These are phyloP conservation scores for Pogonognathellus flavescens DNA, from an alignment of 1,140 invertebrate genomes.

Conservation along the genomic window DNA sequence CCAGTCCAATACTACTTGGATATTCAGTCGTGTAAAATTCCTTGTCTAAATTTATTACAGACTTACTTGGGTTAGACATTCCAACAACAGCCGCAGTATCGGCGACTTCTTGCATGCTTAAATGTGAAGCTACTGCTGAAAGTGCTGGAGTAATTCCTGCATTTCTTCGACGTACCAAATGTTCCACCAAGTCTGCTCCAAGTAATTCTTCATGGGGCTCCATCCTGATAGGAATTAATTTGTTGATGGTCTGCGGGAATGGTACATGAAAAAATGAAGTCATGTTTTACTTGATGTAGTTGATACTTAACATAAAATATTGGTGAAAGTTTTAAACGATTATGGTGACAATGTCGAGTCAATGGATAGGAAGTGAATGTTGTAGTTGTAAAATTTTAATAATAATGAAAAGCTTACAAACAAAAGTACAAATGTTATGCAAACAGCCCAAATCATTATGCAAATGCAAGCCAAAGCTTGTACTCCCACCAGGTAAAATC, in stretches of 20 bases:
- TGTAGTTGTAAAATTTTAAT: too few species aligned
- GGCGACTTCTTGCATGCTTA: slow-evolving; percentile 11
- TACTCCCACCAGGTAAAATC: slow-evolving; percentile 71
- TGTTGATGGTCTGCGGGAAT: slow-evolving; percentile 68
- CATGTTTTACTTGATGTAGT: too few species aligned
- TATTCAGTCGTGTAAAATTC: too few species aligned
- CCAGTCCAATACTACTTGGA: too few species aligned
- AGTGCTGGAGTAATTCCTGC: slow-evolving; percentile 60
- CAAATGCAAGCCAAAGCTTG: slow-evolving; percentile 71
- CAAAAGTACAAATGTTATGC: slow-evolving; percentile 69
- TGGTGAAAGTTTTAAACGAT: too few species aligned
- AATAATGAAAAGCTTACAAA: slow-evolving; percentile 61
- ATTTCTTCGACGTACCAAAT: slow-evolving; percentile 61
- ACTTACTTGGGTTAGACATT: slow-evolving; percentile 62
- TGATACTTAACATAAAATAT: too few species aligned
- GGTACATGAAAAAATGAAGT: too few species aligned
- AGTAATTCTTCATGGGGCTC: slow-evolving; percentile 71
- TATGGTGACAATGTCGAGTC: too few species aligned
- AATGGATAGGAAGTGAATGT: too few species aligned
- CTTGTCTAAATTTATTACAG: too few species aligned
- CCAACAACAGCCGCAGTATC: slow-evolving; percentile 55
- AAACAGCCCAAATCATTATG: slow-evolving; percentile 70
- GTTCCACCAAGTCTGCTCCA: slow-evolving; percentile 66
- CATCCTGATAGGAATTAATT: slow-evolving; percentile 71
- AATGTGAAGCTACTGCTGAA: slow-evolving; percentile 47